These are phyloP conservation scores for Botia kubotai DNA, from an alignment of 2,797 vertebrate species.

Conservation along the genomic window DNA sequence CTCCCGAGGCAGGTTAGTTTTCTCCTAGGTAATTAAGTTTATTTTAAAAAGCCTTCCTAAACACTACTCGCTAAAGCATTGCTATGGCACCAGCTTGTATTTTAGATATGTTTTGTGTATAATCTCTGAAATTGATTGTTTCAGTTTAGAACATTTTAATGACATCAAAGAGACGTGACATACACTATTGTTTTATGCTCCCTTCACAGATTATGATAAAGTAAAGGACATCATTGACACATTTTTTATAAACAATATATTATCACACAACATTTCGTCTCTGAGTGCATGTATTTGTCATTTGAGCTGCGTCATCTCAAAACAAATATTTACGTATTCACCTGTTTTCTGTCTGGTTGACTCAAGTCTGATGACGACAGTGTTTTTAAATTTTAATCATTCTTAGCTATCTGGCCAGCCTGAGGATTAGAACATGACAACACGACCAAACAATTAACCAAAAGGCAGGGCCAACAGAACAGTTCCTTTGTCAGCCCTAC, in stretches of 20 bases:
- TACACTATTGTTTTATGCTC: too few species aligned
- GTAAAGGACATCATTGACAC: neutral
- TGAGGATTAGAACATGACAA: neutral
- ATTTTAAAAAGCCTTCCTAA: too few species aligned
- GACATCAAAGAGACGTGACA: too few species aligned
- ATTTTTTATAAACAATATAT: neutral
- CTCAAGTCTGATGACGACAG: slow-evolving; percentile 1
- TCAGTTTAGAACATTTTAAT: too few species aligned
- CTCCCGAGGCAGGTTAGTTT: too few species aligned
- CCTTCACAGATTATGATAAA: neutral
- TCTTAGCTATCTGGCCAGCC: neutral
- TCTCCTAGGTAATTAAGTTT: too few species aligned
- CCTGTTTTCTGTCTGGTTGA: neutral
- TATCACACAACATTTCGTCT: neutral
- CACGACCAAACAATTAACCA: slow-evolving; percentile 1
- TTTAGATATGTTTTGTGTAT: too few species aligned
- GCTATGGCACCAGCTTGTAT: too few species aligned
- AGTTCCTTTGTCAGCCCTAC: neutral
- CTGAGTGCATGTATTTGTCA: neutral
- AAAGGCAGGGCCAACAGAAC: neutral
- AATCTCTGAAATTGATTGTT: too few species aligned
- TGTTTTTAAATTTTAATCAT: neutral
- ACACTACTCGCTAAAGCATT: too few species aligned
- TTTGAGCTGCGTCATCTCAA: neutral
- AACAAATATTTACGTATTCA: slow-evolving; percentile 1